Conservation (phyloP, 2,113 vertebrate species). For the Falcunculus frontatus region DNA sequence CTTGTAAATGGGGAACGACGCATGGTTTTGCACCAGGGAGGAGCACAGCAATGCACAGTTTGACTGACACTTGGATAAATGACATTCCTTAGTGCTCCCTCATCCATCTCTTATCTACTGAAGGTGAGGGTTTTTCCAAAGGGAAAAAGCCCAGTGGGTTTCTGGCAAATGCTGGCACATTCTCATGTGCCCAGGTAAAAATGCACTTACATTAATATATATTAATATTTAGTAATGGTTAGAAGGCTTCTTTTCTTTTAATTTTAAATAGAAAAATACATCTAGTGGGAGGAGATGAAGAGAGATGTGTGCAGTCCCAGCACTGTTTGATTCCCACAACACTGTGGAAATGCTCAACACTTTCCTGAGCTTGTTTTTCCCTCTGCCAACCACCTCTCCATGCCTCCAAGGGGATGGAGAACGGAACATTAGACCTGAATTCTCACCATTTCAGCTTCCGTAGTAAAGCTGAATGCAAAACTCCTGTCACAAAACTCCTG, state of each 20-base stretch:
- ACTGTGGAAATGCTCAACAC: neutral
- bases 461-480: neutral
- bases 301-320: neutral
- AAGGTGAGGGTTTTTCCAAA: neutral
- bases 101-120: neutral
- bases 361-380: neutral
- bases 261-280: neutral
- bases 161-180: neutral
- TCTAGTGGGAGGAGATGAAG: neutral
- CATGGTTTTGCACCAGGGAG: neutral
- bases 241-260: neutral
- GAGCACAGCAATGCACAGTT: neutral
- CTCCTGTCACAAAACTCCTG: neutral
- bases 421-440: neutral
- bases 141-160: neutral
- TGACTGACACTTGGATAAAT: neutral
- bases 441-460: neutral
- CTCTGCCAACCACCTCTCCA: neutral
- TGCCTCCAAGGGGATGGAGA: neutral
- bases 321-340: neutral
- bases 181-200: neutral
- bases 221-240: neutral
- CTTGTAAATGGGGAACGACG: neutral
- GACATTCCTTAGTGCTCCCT: neutral
- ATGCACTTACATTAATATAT: fast-evolving